These are phyloP conservation scores for Pterostichus niger DNA, from an alignment of 2,888 invertebrate species.

Conservation along the genomic window DNA sequence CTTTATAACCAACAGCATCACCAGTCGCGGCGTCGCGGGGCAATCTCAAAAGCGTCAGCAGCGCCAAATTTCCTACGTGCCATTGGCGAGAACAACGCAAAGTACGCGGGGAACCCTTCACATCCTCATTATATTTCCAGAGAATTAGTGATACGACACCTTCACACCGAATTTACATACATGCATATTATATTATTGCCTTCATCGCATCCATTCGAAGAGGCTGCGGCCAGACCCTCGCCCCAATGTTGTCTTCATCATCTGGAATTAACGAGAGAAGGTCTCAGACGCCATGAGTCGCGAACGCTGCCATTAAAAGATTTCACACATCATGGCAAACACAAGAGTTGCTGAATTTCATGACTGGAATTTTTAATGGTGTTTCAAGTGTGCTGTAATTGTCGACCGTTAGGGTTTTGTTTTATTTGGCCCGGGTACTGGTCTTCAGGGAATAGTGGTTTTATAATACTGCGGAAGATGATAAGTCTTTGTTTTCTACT, in stretches of 20 bases:
- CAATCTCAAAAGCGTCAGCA: slow-evolving; percentile 39
- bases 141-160: slow-evolving; percentile 63
- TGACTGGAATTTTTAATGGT: slow-evolving; percentile 57
- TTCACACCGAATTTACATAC: slow-evolving; percentile 65
- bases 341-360: slow-evolving; percentile 23
- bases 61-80: slow-evolving; percentile 62
- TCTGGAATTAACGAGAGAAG: slow-evolving; percentile 64
- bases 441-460: too few relatives aligned
- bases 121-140: slow-evolving; percentile 65
- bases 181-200: slow-evolving; percentile 62
- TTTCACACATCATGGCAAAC: slow-evolving; percentile 52
- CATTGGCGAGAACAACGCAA: slow-evolving; percentile 52
- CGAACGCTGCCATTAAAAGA: slow-evolving; percentile 60
- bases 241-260: slow-evolving; percentile 49
- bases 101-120: slow-evolving; percentile 16
- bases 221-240: not conserved
- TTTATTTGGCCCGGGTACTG: not conserved
- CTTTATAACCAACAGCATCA: slow-evolving; percentile 14
- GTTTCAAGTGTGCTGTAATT: slow-evolving; percentile 45
- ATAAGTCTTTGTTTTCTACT: too few relatives aligned
- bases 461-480: too few relatives aligned
- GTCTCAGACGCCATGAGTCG: slow-evolving; percentile 50
- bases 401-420: slow-evolving; percentile 39
- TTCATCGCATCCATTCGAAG: not conserved
- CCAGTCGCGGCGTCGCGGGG: slow-evolving; percentile 28